Percentiles rank a stretch among this genome's conserved stretches.
Conservation (phyloP, 2,113 vertebrate species). For the Elaphurus davidianus region DNA sequence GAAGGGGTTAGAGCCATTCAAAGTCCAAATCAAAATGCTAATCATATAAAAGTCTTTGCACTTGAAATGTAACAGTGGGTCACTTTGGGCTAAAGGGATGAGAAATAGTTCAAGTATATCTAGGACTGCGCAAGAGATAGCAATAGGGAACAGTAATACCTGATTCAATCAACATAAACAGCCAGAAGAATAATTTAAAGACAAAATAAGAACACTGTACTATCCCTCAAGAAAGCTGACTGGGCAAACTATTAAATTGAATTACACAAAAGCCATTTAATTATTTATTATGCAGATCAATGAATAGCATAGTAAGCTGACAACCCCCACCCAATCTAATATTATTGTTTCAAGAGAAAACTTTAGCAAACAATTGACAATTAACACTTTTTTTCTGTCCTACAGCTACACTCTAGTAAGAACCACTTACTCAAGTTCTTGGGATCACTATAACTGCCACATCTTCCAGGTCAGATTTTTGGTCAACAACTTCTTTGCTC, state of each 20-base stretch:
- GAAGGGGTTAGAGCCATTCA: not conserved
- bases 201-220: conserved; percentile 37
- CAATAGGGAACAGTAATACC: not conserved
- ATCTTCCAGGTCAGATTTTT: not conserved
- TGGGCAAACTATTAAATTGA: not conserved
- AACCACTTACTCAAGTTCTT: not conserved
- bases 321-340: not conserved
- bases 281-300: not conserved
- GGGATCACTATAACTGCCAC: not conserved
- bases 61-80: not conserved
- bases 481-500: not conserved
- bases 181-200: not conserved
- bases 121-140: not conserved
- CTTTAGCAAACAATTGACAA: not conserved
- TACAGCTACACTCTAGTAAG: not conserved
- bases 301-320: not conserved
- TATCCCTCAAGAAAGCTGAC: not conserved
- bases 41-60: not conserved
- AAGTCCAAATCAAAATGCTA: not conserved
- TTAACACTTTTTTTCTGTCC: not conserved
- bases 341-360: conserved; percentile 6
- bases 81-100: not conserved
- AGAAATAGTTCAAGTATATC: not conserved
- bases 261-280: conserved; percentile 11
- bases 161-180: not conserved